A percentile compares a stretch with the other conserved stretches of the same genome.
Evolutionary conservation across 2,888 invertebrate species (phyloP).

Genomic region (Euzetes globulus): DNA sequence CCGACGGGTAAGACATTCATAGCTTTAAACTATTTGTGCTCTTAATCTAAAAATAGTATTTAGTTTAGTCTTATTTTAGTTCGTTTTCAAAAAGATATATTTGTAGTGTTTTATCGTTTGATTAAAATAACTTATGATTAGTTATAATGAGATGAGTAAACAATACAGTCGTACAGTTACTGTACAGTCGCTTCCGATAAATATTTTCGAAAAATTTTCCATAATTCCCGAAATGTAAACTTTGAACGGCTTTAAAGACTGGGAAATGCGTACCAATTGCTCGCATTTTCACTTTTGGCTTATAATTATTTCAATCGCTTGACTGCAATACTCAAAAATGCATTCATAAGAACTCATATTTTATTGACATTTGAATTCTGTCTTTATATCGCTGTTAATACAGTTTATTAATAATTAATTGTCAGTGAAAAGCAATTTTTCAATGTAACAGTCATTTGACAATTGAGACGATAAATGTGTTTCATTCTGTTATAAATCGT

Average conservation of each 20-base stretch:
- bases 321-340: too few species aligned
- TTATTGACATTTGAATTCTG: too few species aligned
- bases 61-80: background rate
- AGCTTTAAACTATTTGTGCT: background rate
- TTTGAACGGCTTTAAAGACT: too few species aligned
- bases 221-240: too few species aligned
- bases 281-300: too few species aligned
- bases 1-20: slow-evolving; percentile 5
- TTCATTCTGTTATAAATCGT: too few species aligned
- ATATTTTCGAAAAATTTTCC: background rate
- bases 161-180: background rate
- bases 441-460: too few species aligned
- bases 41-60: background rate
- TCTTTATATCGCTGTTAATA: background rate
- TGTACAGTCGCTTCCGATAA: background rate
- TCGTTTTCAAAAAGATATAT: background rate
- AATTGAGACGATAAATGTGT: too few species aligned
- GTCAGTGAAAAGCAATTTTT: too few species aligned
- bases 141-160: background rate
- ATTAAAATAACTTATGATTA: background rate
- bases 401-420: background rate
- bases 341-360: too few species aligned
- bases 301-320: too few species aligned
- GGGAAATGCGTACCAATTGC: too few species aligned
- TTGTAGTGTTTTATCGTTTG: background rate